These are phyloP conservation scores for Xylota segnis DNA, from an alignment of 2,888 invertebrate species.

Conservation along the genomic window DNA sequence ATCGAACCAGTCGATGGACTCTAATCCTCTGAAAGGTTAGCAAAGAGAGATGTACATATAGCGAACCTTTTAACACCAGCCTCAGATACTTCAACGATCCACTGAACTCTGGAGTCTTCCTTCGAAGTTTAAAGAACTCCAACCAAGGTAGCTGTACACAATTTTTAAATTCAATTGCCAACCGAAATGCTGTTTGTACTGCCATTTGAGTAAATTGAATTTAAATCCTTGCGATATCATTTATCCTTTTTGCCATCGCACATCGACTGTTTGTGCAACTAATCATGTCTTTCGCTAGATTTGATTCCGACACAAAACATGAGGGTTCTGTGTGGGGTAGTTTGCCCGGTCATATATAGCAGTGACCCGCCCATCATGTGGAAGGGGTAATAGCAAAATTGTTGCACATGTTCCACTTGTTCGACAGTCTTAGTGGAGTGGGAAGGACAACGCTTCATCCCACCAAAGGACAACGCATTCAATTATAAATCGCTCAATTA, in stretches of 20 bases:
- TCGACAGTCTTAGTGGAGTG: slow-evolving; percentile 40
- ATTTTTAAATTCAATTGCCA: too few species aligned
- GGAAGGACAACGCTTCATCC: not conserved
- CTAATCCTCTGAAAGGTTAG: too few species aligned
- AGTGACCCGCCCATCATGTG: not conserved
- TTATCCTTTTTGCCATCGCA: not conserved
- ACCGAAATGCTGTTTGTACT: not conserved
- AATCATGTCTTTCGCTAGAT: slow-evolving; percentile 70
- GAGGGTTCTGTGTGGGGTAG: slow-evolving; percentile 33
- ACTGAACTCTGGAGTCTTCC: too few species aligned
- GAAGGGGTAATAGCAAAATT: slow-evolving; percentile 46
- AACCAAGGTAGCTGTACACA: too few species aligned
- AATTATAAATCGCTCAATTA: slow-evolving; percentile 77
- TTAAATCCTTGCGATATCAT: slow-evolving; percentile 9
- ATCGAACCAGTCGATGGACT: too few species aligned
- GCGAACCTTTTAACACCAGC: too few species aligned
- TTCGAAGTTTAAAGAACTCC: too few species aligned
- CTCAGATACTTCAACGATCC: too few species aligned
- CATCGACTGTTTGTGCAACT: slow-evolving; percentile 62
- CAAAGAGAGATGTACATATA: too few species aligned
- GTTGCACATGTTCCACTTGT: slow-evolving; percentile 55
- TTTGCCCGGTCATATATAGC: not conserved
- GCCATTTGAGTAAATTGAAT: not conserved
- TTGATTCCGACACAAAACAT: slow-evolving; percentile 61
- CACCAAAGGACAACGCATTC: slow-evolving; percentile 38